A percentile compares a stretch with the other conserved stretches of the same genome.
Conservation (phyloP, 2,113 vertebrate species). For the Phaetusa simplex region DNA sequence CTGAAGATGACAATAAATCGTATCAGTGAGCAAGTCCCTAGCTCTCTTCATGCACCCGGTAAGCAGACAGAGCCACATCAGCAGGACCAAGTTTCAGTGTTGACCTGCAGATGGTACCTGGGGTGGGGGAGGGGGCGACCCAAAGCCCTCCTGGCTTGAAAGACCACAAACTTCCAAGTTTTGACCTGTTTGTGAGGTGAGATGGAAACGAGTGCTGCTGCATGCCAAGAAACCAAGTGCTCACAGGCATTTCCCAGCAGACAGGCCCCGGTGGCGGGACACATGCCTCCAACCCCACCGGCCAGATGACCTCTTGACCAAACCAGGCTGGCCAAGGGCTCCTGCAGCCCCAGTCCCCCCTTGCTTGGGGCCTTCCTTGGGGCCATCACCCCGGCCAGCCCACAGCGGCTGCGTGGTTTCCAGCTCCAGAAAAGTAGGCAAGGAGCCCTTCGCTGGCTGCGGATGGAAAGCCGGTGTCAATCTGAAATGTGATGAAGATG, state of each 20-base stretch:
- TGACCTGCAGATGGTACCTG: not conserved
- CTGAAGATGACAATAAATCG: not conserved
- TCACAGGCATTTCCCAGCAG: not conserved
- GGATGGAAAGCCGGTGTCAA: not conserved
- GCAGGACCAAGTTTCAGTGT: not conserved
- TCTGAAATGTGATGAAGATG: not conserved
- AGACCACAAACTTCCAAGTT: not conserved
- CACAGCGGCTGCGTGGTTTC: fast-evolving
- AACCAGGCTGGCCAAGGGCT: not conserved
- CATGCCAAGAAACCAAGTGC: not conserved
- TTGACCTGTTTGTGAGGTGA: not conserved
- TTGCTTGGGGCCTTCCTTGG: not conserved
- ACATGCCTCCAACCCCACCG: not conserved
- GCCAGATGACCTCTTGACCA: not conserved
- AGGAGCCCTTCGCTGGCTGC: not conserved
- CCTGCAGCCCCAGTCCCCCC: not conserved
- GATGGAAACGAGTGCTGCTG: not conserved
- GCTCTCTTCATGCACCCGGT: not conserved
- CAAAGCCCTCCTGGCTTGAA: not conserved
- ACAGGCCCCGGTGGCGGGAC: not conserved
- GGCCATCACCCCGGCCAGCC: not conserved
- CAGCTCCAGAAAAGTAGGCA: not conserved
- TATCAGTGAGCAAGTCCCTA: not conserved
- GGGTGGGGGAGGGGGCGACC: not conserved
- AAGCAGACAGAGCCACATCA: not conserved